Evolutionary conservation across 2,888 invertebrate genomes (phyloP), one percentile per base, ranked within the genome.

Genomic region (Melipona bicolor): DNA sequence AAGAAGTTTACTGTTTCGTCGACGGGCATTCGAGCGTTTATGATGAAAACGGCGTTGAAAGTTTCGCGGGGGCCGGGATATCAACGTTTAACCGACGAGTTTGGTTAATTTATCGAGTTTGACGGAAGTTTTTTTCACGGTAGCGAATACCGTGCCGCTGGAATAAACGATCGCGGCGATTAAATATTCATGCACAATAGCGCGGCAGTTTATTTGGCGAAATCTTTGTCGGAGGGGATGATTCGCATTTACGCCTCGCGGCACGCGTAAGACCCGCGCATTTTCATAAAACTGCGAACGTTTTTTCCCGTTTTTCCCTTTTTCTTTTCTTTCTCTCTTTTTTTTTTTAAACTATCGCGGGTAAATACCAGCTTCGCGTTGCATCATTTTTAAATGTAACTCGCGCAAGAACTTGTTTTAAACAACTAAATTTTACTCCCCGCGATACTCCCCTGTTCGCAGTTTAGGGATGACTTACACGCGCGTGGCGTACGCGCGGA

Each of bases 21-120:
- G 49, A 21, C 36, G 54, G 15, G 36, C 4, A 32, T 49, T 76
- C 9, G 15, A 50, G 13, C 32, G 43, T 56, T 49, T 52, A 56
- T 32, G 67, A 21, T 64, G 76, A 56, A 69, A 70, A 65, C 52
- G 71, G 49, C 49, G 70, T 65, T 50, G 69, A 32, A 81, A 78
- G 69, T 76, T 73, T 52, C 21, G 36, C 69, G 36, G 15, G 52
- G 72, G 19, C 9, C 64, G 15, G 32, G 52, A 54, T 70, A 79
- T 73, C 70, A 77, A 83, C 83, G 68, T 77, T 84, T 79, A 79
- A 59, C 21, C 64, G 59, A 27, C 76, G 69, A 69, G 75, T 76
- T 83, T 79, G 70, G 83, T 84, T 83, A 79, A 79, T 84, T 84
- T 69, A 79, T 76, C 59, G 71, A 79, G 76, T 77, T 71, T 76